A percentile compares a stretch with the other conserved stretches of the same genome.
Conservation (phyloP, 2,113 vertebrate genomes). For the Vimba vimba region DNA sequence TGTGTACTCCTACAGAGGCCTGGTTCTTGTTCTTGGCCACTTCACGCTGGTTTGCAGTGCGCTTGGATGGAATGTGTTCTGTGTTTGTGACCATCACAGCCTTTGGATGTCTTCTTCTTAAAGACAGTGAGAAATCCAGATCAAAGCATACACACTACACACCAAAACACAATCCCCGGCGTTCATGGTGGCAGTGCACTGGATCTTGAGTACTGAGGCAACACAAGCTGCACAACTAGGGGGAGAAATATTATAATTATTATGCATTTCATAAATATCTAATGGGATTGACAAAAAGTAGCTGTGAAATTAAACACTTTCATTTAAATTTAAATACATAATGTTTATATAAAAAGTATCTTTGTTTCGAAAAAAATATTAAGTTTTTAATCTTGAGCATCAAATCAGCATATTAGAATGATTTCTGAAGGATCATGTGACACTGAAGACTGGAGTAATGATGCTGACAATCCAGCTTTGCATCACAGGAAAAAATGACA, state of each 20-base stretch:
- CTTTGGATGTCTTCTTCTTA: constrained; percentile 87
- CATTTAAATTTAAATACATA: no score
- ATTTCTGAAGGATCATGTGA: no score
- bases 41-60: constrained; percentile 93
- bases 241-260: not conserved
- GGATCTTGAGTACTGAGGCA: not conserved
- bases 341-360: no score
- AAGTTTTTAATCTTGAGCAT: not conserved
- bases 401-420: no score
- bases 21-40: constrained; percentile 96
- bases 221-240: not conserved
- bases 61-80: constrained; percentile 93
- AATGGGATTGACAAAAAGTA: not conserved
- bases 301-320: no score
- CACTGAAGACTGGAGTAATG: no score
- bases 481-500: no score
- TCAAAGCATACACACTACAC: not conserved
- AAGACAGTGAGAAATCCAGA: constrained; percentile 78
- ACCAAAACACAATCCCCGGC: not conserved
- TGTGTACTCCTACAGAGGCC: constrained; percentile 77
- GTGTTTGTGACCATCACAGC: constrained; percentile 85
- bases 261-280: not conserved
- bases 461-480: no score
- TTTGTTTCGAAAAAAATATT: not conserved
- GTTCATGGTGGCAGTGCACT: not conserved